Evolutionary conservation across 2,888 invertebrate species (phyloP).

Genomic region (Thumatha senex): DNA sequence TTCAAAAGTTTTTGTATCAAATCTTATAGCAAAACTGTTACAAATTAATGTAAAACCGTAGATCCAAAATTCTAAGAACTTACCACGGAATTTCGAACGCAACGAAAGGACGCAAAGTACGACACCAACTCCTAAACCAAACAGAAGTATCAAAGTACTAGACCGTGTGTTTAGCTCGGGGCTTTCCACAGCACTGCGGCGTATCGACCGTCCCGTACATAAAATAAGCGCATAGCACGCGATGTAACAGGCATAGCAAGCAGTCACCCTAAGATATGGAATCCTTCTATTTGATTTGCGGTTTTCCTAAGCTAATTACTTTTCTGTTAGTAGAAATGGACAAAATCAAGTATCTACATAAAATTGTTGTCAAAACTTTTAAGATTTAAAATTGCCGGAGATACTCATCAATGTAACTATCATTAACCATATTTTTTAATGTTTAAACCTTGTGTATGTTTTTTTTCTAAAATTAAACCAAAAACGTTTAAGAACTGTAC

Average conservation of each 20-base stretch:
- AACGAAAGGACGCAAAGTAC: slow-evolving; percentile 36
- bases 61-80: slow-evolving; percentile 22
- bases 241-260: slow-evolving; percentile 50
- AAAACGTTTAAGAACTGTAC: too few relatives aligned
- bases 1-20: too few relatives aligned
- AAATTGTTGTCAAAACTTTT: background rate
- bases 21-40: too few relatives aligned
- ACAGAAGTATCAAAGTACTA: slow-evolving; percentile 16
- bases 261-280: slow-evolving; percentile 35
- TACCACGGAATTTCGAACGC: slow-evolving; percentile 42
- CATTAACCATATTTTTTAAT: too few relatives aligned
- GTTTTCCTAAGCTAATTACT: slow-evolving; percentile 33
- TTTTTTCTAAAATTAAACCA: too few relatives aligned
- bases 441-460: too few relatives aligned
- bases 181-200: slow-evolving; percentile 68
- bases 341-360: slow-evolving; percentile 4
- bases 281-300: slow-evolving; percentile 31
- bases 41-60: too few relatives aligned
- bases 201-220: slow-evolving; percentile 70
- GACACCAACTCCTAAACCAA: slow-evolving; percentile 38
- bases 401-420: too few relatives aligned
- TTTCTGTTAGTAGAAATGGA: background rate
- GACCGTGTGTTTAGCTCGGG: slow-evolving; percentile 53
- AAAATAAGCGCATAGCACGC: slow-evolving; percentile 68
- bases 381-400: too few relatives aligned